phyloP scores from a whole-genome alignment of 2,113 vertebrate genomes.

The Empidonax traillii region DNA sequence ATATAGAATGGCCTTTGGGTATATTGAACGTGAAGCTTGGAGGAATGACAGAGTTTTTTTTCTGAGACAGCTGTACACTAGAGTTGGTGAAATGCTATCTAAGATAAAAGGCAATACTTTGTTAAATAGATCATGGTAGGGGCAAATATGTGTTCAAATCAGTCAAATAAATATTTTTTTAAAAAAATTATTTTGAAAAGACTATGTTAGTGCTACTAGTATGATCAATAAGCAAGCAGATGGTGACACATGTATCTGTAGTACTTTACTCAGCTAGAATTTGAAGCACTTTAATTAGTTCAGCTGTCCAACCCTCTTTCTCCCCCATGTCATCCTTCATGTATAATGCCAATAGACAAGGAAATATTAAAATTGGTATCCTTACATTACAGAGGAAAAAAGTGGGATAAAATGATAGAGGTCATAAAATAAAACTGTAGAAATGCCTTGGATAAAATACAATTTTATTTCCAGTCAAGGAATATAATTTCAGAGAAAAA shows the following conservation, averaged over 20 bases:
- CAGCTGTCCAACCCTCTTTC: not conserved
- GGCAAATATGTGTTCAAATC: not conserved
- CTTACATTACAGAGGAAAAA: not conserved
- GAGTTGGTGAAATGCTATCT: not conserved
- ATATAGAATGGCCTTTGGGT: not conserved
- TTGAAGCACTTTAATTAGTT: slow-evolving; percentile 19
- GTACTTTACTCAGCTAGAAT: not conserved
- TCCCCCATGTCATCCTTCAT: not conserved
- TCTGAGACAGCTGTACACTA: not conserved
- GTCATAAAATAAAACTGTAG: not conserved
- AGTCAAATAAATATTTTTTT: not conserved
- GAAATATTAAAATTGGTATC: not conserved
- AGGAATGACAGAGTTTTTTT: not conserved
- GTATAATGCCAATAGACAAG: not conserved
- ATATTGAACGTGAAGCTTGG: not conserved
- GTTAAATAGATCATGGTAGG: not conserved
- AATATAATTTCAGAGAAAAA: not conserved
- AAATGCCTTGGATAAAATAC: not conserved
- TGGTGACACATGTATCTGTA: not conserved
- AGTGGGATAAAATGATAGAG: not conserved
- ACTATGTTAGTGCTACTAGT: not conserved
- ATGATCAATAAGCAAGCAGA: slow-evolving; percentile 5
- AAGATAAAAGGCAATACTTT: not conserved
- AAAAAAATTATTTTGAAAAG: not conserved
- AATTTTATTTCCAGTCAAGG: not conserved